Conservation (phyloP, 1,140 invertebrate genomes). For the Ceratoteleas bidentatus region DNA sequence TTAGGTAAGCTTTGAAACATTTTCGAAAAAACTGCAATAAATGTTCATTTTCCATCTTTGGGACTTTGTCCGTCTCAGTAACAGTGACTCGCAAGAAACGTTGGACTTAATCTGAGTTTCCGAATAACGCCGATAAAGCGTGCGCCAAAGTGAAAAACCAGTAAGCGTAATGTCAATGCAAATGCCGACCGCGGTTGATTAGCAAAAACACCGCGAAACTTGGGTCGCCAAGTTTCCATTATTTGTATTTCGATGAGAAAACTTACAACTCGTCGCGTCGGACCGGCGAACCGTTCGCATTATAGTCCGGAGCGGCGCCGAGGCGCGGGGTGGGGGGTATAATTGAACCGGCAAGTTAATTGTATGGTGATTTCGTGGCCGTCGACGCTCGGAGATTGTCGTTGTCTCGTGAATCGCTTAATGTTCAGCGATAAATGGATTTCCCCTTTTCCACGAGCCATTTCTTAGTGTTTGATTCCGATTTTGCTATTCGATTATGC, state of each 20-base stretch:
- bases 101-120: too few species aligned
- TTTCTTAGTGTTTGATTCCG: conserved; percentile 7
- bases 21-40: too few species aligned
- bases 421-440: conserved; percentile 30
- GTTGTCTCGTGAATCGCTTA: conserved; percentile 19
- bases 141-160: too few species aligned
- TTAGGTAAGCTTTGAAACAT: too few species aligned
- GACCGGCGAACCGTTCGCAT: conserved; percentile 18
- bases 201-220: conserved; percentile 41
- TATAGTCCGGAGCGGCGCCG: not conserved
- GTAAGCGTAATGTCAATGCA: conserved; percentile 26
- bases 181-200: conserved; percentile 36
- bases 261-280: conserved; percentile 29
- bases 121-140: too few species aligned
- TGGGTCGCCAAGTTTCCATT: conserved; percentile 27
- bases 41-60: too few species aligned
- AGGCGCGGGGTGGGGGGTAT: conserved; percentile 2
- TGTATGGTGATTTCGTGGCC: conserved; percentile 42
- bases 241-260: conserved; percentile 47
- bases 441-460: conserved; percentile 7
- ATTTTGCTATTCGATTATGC: not conserved
- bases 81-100: too few species aligned
- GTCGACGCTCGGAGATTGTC: conserved; percentile 15
- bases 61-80: too few species aligned
- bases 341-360: conserved; percentile 43